A percentile compares a stretch with the other conserved stretches of the same genome.
Evolutionary conservation across 2,113 vertebrate species (phyloP).

Genomic region (Pollimyrus isidori): DNA sequence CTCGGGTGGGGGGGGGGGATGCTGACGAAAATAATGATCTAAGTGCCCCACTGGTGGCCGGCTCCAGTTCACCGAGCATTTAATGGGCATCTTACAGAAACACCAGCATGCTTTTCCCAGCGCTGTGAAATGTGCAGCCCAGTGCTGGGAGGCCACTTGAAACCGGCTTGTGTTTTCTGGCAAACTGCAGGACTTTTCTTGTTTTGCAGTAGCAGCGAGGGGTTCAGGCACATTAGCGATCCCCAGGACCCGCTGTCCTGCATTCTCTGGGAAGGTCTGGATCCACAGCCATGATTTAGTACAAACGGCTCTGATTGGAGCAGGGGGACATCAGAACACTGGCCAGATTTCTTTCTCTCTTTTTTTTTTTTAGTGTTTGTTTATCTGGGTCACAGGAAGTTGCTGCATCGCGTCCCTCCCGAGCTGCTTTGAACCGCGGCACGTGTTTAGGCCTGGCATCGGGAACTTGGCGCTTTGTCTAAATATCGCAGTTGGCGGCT

Average conservation of each 20-base stretch:
- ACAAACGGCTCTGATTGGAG: neutral
- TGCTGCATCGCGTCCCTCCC: neutral
- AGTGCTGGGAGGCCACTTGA: neutral
- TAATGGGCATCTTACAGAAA: neutral
- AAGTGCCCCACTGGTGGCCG: neutral
- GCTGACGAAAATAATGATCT: neutral
- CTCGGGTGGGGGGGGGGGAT: neutral
- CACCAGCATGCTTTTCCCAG: neutral
- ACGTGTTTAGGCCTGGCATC: neutral
- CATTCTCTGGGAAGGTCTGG: neutral
- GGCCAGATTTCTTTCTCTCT: neutral
- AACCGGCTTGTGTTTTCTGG: neutral
- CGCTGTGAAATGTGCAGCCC: neutral
- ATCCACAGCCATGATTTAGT: neutral
- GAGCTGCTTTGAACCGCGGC: neutral
- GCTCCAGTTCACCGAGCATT: neutral
- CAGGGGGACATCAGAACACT: neutral
- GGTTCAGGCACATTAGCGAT: neutral
- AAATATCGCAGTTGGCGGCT: neutral
- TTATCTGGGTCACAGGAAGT: constrained; percentile 5
- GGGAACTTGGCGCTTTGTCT: neutral
- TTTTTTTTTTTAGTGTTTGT: neutral
- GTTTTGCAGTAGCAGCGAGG: neutral
- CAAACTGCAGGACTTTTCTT: neutral
- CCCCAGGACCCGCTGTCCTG: neutral